A percentile compares a stretch with the other conserved stretches of the same genome.
Conservation (phyloP, 2,797 vertebrate species). For the Phrynocephalus vlangalii region DNA sequence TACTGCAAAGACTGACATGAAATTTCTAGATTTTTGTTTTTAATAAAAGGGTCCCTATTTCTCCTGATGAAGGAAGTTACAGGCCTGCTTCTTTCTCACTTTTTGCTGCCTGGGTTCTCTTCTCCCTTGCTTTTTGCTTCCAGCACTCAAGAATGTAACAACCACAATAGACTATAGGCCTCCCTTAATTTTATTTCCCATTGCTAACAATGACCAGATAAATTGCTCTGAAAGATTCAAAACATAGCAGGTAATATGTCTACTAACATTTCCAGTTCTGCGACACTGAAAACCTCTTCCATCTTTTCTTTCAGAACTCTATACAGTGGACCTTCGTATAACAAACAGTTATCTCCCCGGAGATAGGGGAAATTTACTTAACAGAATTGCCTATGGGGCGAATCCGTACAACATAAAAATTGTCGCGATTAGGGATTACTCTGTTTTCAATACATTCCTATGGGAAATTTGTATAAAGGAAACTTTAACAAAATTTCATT, state of each 20-base stretch:
- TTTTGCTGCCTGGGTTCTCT: not conserved
- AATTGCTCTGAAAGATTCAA: not conserved
- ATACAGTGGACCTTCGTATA: not conserved
- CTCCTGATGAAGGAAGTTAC: not conserved
- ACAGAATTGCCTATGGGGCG: no score
- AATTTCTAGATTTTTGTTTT: not conserved
- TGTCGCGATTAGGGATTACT: no score
- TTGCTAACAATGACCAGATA: not conserved
- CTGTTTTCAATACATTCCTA: no score
- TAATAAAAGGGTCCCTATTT: not conserved
- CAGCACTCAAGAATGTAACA: not conserved
- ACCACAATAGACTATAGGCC: not conserved
- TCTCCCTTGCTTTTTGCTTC: not conserved
- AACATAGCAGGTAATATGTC: not conserved
- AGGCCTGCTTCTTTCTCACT: not conserved
- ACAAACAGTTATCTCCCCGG: no score
- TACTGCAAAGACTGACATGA: constrained; percentile 28
- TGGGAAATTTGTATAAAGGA: no score
- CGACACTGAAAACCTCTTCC: not conserved
- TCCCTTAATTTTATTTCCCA: not conserved
- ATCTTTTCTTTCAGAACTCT: not conserved
- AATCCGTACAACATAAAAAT: no score
- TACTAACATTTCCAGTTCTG: not conserved
- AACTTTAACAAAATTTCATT: no score
- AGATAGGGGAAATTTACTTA: no score